These are phyloP conservation scores for Falco biarmicus DNA, from an alignment of 2,797 vertebrate genomes.

Conservation along the genomic window DNA sequence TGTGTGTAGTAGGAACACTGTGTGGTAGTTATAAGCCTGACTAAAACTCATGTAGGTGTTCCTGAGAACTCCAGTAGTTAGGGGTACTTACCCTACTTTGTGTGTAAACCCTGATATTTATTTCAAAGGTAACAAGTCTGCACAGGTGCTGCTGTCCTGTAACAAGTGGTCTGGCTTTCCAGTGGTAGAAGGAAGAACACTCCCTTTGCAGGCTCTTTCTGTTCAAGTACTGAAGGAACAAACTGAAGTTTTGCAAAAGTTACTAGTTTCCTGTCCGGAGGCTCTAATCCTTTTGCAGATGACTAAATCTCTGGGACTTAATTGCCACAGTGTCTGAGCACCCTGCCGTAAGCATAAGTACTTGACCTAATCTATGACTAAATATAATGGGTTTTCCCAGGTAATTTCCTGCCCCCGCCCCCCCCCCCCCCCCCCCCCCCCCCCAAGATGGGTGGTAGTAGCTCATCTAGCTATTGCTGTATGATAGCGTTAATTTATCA, in stretches of 20 bases:
- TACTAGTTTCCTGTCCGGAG: not conserved
- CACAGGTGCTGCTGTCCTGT: not conserved
- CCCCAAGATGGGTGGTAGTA: not conserved
- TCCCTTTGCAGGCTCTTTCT: not conserved
- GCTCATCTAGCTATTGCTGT: not conserved
- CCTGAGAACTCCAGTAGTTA: not conserved
- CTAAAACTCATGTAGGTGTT: not conserved
- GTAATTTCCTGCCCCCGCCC: not conserved
- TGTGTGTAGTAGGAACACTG: not conserved
- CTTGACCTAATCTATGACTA: not conserved
- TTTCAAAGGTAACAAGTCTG: not conserved
- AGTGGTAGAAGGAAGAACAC: not conserved
- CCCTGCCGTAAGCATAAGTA: not conserved
- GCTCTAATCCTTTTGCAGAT: not conserved
- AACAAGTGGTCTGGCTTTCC: not conserved
- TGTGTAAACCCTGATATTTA: not conserved
- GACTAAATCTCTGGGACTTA: not conserved
- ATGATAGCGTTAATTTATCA: not conserved
- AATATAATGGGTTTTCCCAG: not conserved
- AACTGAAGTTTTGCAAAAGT: not conserved
- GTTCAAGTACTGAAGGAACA: not conserved
- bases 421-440: too few relatives aligned
- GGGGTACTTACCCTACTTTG: not conserved
- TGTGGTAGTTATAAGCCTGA: not conserved
- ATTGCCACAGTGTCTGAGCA: not conserved